Base-by-base conservation (phyloP, 1,140 invertebrate species). In the Ceratina japonica region DNA sequence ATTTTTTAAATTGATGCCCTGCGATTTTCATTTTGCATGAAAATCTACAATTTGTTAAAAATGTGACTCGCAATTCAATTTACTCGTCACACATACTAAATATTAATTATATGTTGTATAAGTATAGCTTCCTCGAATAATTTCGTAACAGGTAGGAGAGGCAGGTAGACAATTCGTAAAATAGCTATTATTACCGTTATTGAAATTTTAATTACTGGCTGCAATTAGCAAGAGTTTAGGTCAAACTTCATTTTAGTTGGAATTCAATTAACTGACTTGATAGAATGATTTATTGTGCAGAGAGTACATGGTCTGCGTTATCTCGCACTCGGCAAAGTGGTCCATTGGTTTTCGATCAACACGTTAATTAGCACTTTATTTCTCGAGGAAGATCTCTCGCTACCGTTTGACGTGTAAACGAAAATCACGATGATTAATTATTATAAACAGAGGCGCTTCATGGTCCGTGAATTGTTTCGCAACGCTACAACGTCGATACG, bases 281-380 rank as follows among this genome's bases (percentile, higher is more conserved):
- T 49, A 59, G 59, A 58, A 58, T 69, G 52, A 68, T 68, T 75
- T 59, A 68, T 44, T 18, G 37, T 44, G 10, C 10, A 58, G 37
- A 49, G 22, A 4, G 31, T 66, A 44, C 37, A 44, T 8, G 5
- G 37, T 7, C 37, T 8, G 52, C 18, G 16, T 75, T 75, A 37
- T 75, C 20, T 59, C 12, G 10, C 12, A 20, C 15, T 16, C 15
- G 24, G 58, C 52, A 58, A 68, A 59, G 18, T 49, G 59, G 22
- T n/a, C 13, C 22, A 68, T 75, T 68, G 52, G 16, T 75, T 75
- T 75, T 54, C 31, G 24, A 75, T n/a, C 27, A 68, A 16, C 37
- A 18, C 13, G 37, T 13, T 59, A 68, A 75, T 75, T 58, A 75
- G 49, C 52, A 16, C 18, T 12, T 12, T 10, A 12, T 2, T 68